Percentiles rank a stretch among this genome's conserved stretches.
phyloP scores from a whole-genome alignment of 1,140 invertebrate genomes.

The Drosophila grimshawi region DNA sequence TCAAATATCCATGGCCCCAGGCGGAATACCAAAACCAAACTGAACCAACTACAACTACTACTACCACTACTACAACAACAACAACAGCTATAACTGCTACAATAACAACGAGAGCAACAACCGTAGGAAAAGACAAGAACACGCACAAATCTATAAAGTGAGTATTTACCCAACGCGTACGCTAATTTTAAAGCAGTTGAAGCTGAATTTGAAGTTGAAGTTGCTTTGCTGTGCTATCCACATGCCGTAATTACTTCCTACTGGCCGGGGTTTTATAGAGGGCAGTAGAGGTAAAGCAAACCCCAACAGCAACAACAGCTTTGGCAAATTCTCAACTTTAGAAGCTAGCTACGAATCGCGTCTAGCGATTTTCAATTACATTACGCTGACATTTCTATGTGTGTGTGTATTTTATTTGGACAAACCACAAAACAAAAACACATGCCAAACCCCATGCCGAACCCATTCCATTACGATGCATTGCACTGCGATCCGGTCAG shows the following conservation, averaged over 20 bases:
- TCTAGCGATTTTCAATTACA: constrained; percentile 27
- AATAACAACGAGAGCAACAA: neutral
- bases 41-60: neutral
- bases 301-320: constrained; percentile 10
- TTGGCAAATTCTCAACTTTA: neutral
- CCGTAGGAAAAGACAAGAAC: constrained; percentile 2
- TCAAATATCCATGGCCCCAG: constrained; percentile 11
- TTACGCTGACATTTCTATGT: neutral
- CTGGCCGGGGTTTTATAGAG: constrained; percentile 16
- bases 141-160: constrained; percentile 40
- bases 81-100: neutral
- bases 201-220: neutral
- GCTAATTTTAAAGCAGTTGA: constrained; percentile 32
- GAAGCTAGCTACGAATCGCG: constrained; percentile 1
- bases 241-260: constrained; percentile 61
- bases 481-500: neutral
- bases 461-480: constrained; percentile 1
- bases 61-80: neutral
- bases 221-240: constrained; percentile 20
- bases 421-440: constrained; percentile 3
- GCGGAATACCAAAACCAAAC: constrained; percentile 8
- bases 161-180: constrained; percentile 46
- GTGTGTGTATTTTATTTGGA: constrained; percentile 5
- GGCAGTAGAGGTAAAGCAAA: constrained; percentile 25
- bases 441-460: constrained; percentile 17